A percentile compares a stretch with the other conserved stretches of the same genome.
phyloP scores from a whole-genome alignment of 2,888 invertebrate genomes.

The Ellobium chinense region DNA sequence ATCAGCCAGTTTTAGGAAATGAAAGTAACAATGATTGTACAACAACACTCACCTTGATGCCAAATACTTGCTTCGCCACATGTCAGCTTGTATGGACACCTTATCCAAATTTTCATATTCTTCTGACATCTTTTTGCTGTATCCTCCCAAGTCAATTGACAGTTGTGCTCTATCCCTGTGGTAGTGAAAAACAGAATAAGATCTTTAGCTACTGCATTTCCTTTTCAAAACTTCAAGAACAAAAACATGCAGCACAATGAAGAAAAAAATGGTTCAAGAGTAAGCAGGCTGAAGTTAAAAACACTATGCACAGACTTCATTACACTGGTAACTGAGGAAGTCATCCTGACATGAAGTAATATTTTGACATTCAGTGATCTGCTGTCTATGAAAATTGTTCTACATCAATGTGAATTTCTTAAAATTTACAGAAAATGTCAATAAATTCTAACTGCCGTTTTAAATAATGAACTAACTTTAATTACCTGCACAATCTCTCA shows the following conservation, averaged over 20 bases:
- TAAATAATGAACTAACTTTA: background rate
- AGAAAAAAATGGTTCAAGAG: no score
- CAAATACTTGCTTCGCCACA: constrained; percentile 97
- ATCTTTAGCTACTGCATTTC: no score
- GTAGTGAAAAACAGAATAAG: constrained; percentile 29
- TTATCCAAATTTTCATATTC: constrained; percentile 95
- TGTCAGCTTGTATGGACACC: constrained; percentile 95
- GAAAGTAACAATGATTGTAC: background rate
- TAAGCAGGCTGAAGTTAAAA: no score
- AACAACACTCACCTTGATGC: constrained; percentile 87
- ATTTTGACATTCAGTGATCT: no score
- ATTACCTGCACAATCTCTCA: constrained; percentile 89
- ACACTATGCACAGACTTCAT: no score
- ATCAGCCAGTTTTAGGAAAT: background rate
- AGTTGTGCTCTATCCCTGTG: constrained; percentile 89
- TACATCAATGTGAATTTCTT: no score
- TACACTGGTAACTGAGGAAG: no score
- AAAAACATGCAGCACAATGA: no score
- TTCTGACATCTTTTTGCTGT: constrained; percentile 86
- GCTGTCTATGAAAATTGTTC: no score
- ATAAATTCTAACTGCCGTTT: background rate
- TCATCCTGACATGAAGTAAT: no score
- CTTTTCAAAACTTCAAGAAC: no score
- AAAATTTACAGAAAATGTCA: background rate
- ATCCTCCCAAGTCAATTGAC: constrained; percentile 90